Evolutionary conservation across 1,140 invertebrate species (phyloP).

Genomic region (Euschistus heros): DNA sequence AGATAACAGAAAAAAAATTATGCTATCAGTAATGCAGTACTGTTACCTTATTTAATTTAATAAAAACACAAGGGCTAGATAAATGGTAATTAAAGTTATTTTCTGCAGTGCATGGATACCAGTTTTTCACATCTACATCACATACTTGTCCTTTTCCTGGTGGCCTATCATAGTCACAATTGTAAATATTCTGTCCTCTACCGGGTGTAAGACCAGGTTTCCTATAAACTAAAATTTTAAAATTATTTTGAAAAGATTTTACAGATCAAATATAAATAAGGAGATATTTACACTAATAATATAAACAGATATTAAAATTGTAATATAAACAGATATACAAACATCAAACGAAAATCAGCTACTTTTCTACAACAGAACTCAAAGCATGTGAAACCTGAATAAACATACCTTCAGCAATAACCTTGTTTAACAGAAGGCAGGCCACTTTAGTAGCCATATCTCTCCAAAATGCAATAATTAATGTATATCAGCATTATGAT

Average conservation of each 20-base stretch:
- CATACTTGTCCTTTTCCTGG: constrained; percentile 57
- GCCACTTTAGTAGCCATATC: too few relatives aligned
- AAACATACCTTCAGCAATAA: too few relatives aligned
- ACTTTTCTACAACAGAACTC: too few relatives aligned
- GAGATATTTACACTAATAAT: neutral
- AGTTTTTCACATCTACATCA: constrained; percentile 54
- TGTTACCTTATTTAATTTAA: constrained; percentile 47
- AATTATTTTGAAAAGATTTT: neutral
- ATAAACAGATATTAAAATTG: neutral
- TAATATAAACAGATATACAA: neutral
- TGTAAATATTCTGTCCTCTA: constrained; percentile 52
- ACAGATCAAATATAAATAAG: neutral
- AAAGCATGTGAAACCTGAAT: too few relatives aligned
- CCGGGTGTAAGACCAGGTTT: constrained; percentile 51
- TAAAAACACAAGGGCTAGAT: constrained; percentile 42
- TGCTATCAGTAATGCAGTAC: constrained; percentile 42
- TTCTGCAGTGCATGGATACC: constrained; percentile 53
- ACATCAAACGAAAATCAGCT: too few relatives aligned
- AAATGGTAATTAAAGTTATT: constrained; percentile 59
- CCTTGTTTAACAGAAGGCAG: too few relatives aligned
- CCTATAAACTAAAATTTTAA: constrained; percentile 48
- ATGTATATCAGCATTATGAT: neutral
- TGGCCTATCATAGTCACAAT: constrained; percentile 50
- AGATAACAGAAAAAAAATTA: too few relatives aligned
- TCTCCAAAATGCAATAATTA: too few relatives aligned